Evolutionary conservation across 2,113 vertebrate genomes (phyloP), one percentile per base, ranked within the genome.

Genomic region (Nycticebus coucang): DNA sequence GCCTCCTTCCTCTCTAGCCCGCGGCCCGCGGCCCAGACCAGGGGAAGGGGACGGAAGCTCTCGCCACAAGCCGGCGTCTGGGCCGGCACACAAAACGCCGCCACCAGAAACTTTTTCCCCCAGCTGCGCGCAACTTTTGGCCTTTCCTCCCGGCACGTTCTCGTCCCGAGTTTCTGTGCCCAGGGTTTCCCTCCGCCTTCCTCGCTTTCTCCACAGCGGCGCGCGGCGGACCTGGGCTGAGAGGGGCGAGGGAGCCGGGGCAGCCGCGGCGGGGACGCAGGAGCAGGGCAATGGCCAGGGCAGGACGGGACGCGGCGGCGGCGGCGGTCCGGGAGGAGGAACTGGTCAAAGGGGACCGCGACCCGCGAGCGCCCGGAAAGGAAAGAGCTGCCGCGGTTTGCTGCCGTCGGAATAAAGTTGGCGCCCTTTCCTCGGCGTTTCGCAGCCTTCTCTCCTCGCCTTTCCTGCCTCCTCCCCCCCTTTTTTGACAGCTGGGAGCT

Each of bases 401-500:
- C 87, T n/a, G 87, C 84, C 87, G 94, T 97, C 93, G 19, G 95
- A 95, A 59, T 97, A 94, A 97, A 98, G 98, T 97, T 98, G 97
- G 97, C 98, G 95, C 97, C 96, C 95, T 94, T 83, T 86, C 87
- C 96, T 28, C 94, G 93, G 93, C 93, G 95, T 53, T 95, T 55
- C 79, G 64, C 87, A 83, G 96, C 80, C 92, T 59, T 17, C 87
- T 74, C 83, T 59, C 59, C 60, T 62, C 57, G 53, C 68, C 82
- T 62, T 64, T 89, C 78, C 91, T 18, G n/a, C 50, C 78, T 78
- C 26, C 86, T 72, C 77, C 74, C 69, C 30, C 15, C 75, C 10
- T 80, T 60, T 57, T 95, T 93, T 98, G 98, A 98, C 98, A 98
- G 98, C 97, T 98, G 97, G 97, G 97, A 74, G 96, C 98, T 71